Evolutionary conservation across 2,113 vertebrate genomes (phyloP).

Genomic region (Grus americana): DNA sequence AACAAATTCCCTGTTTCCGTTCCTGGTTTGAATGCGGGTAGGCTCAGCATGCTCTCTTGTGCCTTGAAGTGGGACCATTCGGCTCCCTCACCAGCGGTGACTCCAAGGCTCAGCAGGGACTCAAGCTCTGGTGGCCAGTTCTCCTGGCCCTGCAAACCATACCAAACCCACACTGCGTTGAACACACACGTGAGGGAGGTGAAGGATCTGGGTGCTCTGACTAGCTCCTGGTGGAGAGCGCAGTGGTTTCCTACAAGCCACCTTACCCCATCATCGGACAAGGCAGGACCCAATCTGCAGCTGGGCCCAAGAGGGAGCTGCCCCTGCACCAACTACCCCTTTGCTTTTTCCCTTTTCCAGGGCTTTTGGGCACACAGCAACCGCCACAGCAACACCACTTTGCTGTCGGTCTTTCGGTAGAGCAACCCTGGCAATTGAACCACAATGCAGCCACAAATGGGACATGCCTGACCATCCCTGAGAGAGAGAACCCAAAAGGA

Average conservation of each 20-base stretch:
- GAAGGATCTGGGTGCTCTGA: background rate
- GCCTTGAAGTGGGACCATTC: background rate
- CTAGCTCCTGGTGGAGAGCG: rapidly evolving
- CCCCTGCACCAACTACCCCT: background rate
- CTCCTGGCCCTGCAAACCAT: background rate
- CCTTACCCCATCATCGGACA: background rate
- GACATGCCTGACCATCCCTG: background rate
- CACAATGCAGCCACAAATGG: background rate
- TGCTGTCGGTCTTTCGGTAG: background rate
- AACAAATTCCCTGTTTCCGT: rapidly evolving
- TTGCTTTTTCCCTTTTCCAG: background rate
- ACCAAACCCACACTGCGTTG: background rate
- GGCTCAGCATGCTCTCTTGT: background rate
- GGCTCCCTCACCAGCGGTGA: rapidly evolving
- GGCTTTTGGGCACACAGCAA: background rate
- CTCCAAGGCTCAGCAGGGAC: background rate
- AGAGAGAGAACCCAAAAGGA: background rate
- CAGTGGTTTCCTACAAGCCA: rapidly evolving
- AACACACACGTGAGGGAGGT: background rate
- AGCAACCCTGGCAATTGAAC: background rate
- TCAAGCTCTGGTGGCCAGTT: background rate
- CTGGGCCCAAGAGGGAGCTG: background rate
- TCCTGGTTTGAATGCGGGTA: background rate
- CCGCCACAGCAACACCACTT: background rate
- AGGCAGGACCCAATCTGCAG: background rate